phyloP scores from a whole-genome alignment of 2,797 vertebrate species.

The Microchirus variegatus region DNA sequence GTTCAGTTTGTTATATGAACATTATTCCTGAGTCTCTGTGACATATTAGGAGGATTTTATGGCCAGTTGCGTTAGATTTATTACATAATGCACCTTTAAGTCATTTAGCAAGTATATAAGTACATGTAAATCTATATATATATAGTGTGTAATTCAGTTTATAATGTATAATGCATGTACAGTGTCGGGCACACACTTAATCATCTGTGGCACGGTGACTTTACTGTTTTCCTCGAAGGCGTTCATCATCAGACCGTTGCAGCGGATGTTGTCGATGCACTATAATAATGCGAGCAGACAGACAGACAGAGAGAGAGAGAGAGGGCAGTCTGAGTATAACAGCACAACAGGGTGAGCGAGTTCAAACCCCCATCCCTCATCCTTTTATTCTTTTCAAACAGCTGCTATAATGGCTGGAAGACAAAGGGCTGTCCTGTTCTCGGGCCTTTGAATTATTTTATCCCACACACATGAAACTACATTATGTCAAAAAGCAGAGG shows the following conservation, averaged over 20 bases:
- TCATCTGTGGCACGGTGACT: slow-evolving; percentile 97
- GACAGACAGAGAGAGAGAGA: slow-evolving; percentile 6
- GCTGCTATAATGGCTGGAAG: neutral
- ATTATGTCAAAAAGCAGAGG: no score
- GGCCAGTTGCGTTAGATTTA: no score
- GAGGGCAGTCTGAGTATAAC: no score
- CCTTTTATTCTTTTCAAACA: no score
- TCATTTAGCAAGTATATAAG: no score
- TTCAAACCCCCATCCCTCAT: slow-evolving; percentile 19
- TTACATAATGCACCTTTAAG: no score
- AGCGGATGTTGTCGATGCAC: slow-evolving; percentile 99
- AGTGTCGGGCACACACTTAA: slow-evolving; percentile 86
- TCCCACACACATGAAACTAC: no score
- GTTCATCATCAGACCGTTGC: slow-evolving; percentile 98
- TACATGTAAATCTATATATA: slow-evolving; percentile 13
- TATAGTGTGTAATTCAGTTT: neutral
- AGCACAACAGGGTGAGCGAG: slow-evolving; percentile 1
- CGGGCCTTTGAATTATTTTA: neutral
- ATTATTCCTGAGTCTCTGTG: no score
- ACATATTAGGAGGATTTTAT: no score
- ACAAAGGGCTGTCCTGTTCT: neutral
- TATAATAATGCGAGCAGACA: slow-evolving; percentile 58
- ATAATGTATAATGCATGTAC: slow-evolving; percentile 5
- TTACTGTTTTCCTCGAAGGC: slow-evolving; percentile 98
- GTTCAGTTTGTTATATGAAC: no score